Percentiles rank a stretch among this genome's conserved stretches.
Conservation (phyloP, 2,888 invertebrate genomes). For the Atrina japonica region DNA sequence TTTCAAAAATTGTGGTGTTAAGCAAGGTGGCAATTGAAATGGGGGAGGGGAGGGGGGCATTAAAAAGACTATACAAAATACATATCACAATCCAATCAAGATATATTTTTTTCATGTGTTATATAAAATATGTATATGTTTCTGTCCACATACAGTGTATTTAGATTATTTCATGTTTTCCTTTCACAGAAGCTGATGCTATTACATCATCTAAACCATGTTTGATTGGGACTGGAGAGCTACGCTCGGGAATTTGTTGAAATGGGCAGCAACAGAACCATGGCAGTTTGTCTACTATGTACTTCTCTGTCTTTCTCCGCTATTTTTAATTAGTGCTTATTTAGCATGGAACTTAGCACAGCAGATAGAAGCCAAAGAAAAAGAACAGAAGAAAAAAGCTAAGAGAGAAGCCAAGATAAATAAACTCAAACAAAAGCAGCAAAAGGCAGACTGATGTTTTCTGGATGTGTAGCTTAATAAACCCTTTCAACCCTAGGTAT, state of each 20-base stretch:
- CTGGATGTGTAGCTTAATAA: too few relatives aligned
- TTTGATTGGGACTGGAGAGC: constrained; percentile 77
- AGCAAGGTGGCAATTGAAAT: too few relatives aligned
- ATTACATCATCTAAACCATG: constrained; percentile 16
- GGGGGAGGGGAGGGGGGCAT: too few relatives aligned
- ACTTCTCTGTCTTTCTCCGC: constrained; percentile 82
- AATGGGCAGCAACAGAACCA: constrained; percentile 80
- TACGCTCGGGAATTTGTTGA: constrained; percentile 64
- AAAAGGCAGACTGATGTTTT: constrained; percentile 45
- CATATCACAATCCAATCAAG: too few relatives aligned
- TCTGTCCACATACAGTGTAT: too few relatives aligned
- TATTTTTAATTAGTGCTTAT: constrained; percentile 82
- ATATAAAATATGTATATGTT: too few relatives aligned
- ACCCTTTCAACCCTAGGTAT: too few relatives aligned
- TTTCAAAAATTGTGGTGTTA: too few relatives aligned
- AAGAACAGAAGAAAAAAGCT: constrained; percentile 81
- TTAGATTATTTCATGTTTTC: too few relatives aligned
- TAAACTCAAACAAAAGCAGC: constrained; percentile 71
- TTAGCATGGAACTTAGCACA: constrained; percentile 83
- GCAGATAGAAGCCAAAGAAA: constrained; percentile 82
- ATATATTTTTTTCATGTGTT: too few relatives aligned
- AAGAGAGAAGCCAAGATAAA: constrained; percentile 80
- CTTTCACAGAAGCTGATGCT: neutral
- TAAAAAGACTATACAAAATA: too few relatives aligned
- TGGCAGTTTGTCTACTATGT: constrained; percentile 83